A percentile compares a stretch with the other conserved stretches of the same genome.
Evolutionary conservation across 2,113 vertebrate genomes (phyloP).

Genomic region (Brachyhypopomus gauderio): DNA sequence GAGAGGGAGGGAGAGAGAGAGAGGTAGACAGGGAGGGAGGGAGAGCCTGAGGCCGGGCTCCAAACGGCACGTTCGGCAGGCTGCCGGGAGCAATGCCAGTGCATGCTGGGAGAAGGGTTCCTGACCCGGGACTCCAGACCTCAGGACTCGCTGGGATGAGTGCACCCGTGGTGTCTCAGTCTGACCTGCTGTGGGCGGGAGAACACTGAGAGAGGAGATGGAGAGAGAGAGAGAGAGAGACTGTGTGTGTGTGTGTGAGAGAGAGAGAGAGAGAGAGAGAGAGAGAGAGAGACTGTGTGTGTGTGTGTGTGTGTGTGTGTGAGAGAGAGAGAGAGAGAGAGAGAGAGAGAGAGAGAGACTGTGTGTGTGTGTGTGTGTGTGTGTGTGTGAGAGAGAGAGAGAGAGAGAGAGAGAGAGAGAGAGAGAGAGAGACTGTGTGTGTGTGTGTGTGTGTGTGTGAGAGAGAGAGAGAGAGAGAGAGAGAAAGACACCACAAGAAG

Average conservation of each 20-base stretch:
- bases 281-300: constrained; percentile 10
- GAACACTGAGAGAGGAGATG: constrained; percentile 53
- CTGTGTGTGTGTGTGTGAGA: constrained; percentile 29
- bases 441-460: constrained; percentile 27
- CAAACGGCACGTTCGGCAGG: constrained; percentile 64
- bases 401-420: constrained; percentile 47
- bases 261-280: background rate
- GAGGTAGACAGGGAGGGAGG: too few species aligned
- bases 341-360: constrained; percentile 8
- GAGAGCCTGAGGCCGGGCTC: constrained; percentile 46
- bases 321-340: background rate
- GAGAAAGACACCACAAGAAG: constrained; percentile 34
- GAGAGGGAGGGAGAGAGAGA: too few species aligned
- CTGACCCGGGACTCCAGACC: constrained; percentile 67
- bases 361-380: constrained; percentile 27
- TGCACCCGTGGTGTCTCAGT: constrained; percentile 63
- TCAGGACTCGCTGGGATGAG: constrained; percentile 67
- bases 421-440: constrained; percentile 5
- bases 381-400: constrained; percentile 51
- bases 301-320: constrained; percentile 27
- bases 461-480: background rate
- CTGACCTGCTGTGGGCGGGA: constrained; percentile 68
- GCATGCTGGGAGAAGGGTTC: constrained; percentile 58
- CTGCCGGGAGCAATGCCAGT: constrained; percentile 64
- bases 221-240: constrained; percentile 14